Percentiles rank a stretch among this genome's conserved stretches.
Conservation (phyloP, 2,888 invertebrate species). For the Scaptomyza cyrtandrae region DNA sequence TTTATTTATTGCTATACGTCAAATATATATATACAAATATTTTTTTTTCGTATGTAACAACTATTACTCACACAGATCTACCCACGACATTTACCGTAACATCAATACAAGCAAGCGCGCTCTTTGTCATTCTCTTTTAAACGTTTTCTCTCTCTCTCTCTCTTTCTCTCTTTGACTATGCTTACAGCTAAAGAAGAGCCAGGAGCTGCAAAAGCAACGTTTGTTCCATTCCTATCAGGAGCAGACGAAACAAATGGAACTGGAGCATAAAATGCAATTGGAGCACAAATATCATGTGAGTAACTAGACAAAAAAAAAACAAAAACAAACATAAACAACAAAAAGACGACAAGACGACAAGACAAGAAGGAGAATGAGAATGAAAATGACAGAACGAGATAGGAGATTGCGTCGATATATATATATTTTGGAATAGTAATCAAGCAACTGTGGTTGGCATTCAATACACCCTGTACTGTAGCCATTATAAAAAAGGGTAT, state of each 20-base stretch:
- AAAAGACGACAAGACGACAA: background rate
- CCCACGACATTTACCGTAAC: constrained; percentile 20
- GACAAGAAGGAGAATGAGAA: background rate
- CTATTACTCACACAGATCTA: too few species aligned
- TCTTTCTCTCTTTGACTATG: constrained; percentile 4
- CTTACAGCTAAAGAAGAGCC: constrained; percentile 95
- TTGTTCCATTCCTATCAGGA: constrained; percentile 96
- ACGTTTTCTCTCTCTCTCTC: background rate
- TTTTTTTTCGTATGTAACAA: background rate
- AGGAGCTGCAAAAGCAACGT: constrained; percentile 96
- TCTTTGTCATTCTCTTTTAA: background rate
- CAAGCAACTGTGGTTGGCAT: constrained; percentile 6
- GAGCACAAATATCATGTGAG: constrained; percentile 94
- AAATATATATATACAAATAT: background rate
- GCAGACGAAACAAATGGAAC: constrained; percentile 94
- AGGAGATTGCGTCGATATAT: background rate
- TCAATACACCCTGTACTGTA: constrained; percentile 7
- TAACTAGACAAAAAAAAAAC: constrained; percentile 30
- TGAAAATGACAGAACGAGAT: background rate
- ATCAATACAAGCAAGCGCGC: constrained; percentile 17
- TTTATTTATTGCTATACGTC: too few species aligned
- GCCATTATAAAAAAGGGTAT: background rate
- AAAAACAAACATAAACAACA: constrained; percentile 5
- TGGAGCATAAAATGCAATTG: constrained; percentile 95
- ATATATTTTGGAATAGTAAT: background rate